Conservation (phyloP, 2,113 vertebrate species). For the Aspiorhynchus laticeps region DNA sequence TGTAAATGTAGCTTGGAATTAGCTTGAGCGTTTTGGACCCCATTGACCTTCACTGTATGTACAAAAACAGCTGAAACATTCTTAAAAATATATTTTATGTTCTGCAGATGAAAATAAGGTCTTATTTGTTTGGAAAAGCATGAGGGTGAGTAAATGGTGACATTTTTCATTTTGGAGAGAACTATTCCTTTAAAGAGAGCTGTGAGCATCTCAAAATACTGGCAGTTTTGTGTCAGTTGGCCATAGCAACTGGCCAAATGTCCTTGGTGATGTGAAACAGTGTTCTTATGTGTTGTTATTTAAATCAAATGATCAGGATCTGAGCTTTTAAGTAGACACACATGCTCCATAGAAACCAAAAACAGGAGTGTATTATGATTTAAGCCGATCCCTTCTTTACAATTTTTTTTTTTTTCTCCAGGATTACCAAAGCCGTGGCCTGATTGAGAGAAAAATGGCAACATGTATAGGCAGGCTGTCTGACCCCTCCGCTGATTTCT, state of each 20-base stretch:
- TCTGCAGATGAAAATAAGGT: background rate
- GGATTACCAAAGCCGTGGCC: conserved; percentile 53
- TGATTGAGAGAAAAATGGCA: conserved; percentile 58
- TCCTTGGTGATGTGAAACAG: background rate
- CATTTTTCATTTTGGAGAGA: background rate
- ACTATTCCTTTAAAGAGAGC: background rate
- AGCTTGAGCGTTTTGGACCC: background rate
- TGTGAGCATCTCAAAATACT: background rate
- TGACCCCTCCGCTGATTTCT: conserved; percentile 59
- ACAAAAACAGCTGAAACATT: background rate
- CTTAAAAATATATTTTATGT: background rate
- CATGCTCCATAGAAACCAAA: conserved; percentile 47
- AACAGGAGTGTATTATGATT: conserved; percentile 48
- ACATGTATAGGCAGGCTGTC: conserved; percentile 56
- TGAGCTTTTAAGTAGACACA: background rate
- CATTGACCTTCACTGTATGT: background rate
- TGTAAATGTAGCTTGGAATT: background rate
- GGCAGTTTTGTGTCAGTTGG: background rate
- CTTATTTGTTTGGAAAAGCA: background rate
- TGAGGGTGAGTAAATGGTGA: background rate
- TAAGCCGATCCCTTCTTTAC: conserved; percentile 48
- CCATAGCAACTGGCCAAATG: background rate
- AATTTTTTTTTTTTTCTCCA: conserved; percentile 44
- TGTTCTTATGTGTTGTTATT: background rate
- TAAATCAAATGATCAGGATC: conserved; percentile 13